Evolutionary conservation across 2,888 invertebrate genomes (phyloP), one percentile per base, ranked within the genome.

Genomic region (Lithophane leautieri): DNA sequence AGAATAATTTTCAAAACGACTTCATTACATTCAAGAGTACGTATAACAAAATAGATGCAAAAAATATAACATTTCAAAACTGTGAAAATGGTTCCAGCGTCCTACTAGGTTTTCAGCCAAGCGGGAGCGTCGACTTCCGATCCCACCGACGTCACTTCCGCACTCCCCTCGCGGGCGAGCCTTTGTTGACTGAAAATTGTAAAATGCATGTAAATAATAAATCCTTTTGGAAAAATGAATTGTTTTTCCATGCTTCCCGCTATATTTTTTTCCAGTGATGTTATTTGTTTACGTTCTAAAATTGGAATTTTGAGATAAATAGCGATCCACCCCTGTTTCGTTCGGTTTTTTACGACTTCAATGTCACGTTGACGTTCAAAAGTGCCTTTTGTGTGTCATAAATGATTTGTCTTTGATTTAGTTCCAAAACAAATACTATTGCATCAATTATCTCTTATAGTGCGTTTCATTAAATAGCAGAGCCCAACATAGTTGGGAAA

Each of bases 141-240:
- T 88, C 81, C 85, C 63, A 79, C 83, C 74, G 85, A 88, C 88
- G 86, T 89, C 84, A 87, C 86, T 70, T 89, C 90, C 90, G 86
- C 84, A 60, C 74, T 71, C 70, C 78, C 61, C 66, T 67, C 78
- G 81, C 83, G 83, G 81, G 69, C 80, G 77, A 73, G 72, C 76
- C 83, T 88, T 90, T 87, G 87, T 87, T 88, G 86, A 80, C 70
- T 83, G 84, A 86, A 90, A 86, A 86, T 89, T 87, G 84, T 87
- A 82, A 87, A 91, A 88, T 85, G 80, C 82, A 86, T 87, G 86
- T 85, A 89, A 89, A 90, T 89, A 88, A 88, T 89, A 88, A 88
- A 88, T 85, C 79, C 79, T 76, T 82, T 81, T 66, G 34, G n/a
- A 70, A 78, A 81, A 79, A 78, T 86, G 58, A 76, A 81, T 74